Percentiles rank a stretch among this genome's conserved stretches.
Evolutionary conservation across 1,140 invertebrate species (phyloP).

Genomic region (Dendroctonus valens): DNA sequence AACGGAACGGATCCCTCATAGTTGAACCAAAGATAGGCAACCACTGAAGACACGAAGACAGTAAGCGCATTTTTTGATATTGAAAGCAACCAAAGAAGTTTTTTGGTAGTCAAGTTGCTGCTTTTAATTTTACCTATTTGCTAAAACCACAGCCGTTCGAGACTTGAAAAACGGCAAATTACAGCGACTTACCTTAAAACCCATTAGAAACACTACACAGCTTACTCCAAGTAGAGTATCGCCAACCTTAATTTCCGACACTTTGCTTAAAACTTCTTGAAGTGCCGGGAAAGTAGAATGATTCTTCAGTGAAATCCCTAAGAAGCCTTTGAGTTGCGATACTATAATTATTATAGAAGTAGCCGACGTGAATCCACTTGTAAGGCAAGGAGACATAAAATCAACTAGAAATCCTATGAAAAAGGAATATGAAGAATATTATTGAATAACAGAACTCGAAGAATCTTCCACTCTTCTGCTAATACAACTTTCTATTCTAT

Average conservation of each 20-base stretch:
- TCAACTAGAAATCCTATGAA: conserved; percentile 85
- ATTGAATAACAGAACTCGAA: too few relatives aligned
- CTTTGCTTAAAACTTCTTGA: conserved; percentile 59
- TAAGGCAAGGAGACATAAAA: conserved; percentile 89
- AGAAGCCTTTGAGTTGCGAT: conserved; percentile 82
- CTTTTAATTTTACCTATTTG: conserved; percentile 65
- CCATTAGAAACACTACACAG: conserved; percentile 64
- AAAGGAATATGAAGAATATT: too few relatives aligned
- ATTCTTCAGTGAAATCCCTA: conserved; percentile 69
- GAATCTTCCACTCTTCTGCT: too few relatives aligned
- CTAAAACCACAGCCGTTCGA: conserved; percentile 47
- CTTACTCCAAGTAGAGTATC: conserved; percentile 65
- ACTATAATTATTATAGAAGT: conserved; percentile 87
- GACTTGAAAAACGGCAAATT: background rate
- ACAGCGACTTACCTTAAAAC: conserved; percentile 58
- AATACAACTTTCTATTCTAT: too few relatives aligned
- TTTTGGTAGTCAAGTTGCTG: conserved; percentile 50
- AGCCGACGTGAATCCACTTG: conserved; percentile 89
- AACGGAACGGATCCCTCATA: conserved; percentile 54
- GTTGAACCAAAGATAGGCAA: conserved; percentile 56
- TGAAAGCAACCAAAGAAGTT: conserved; percentile 68
- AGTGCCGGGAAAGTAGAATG: conserved; percentile 60
- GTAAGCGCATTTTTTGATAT: conserved; percentile 77
- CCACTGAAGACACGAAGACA: conserved; percentile 67
- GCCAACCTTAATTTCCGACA: conserved; percentile 54